These are phyloP conservation scores for Morinoia aosen DNA, from an alignment of 2,888 invertebrate genomes.

Conservation along the genomic window DNA sequence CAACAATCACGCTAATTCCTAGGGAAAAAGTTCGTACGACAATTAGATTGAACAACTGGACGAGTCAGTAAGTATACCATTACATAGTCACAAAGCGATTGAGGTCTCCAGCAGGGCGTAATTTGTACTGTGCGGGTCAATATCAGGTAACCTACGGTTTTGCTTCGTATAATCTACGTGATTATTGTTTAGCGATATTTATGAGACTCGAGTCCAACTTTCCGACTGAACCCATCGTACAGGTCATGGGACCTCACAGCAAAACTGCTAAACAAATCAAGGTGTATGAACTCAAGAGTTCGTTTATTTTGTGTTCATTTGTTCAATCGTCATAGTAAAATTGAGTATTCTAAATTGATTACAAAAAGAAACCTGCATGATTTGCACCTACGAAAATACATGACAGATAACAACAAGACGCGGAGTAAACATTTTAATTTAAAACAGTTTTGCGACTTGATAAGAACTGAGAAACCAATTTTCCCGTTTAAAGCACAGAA, in stretches of 20 bases:
- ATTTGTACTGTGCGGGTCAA: neutral
- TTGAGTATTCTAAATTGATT: neutral
- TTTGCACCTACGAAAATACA: no score
- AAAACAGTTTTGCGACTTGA: neutral
- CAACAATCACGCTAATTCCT: neutral
- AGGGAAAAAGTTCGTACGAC: neutral
- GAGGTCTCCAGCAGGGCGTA: neutral
- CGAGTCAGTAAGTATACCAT: neutral
- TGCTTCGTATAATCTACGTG: neutral
- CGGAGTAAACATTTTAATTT: neutral
- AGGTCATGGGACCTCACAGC: neutral
- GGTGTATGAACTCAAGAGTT: no score
- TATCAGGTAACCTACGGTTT: neutral
- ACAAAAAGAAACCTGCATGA: neutral
- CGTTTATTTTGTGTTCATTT: neutral
- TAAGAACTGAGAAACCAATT: neutral
- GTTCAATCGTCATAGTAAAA: neutral
- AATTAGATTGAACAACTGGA: neutral
- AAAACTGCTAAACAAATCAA: neutral
- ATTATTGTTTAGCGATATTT: neutral
- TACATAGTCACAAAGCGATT: neutral
- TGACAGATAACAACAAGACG: neutral
- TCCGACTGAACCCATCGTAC: neutral
- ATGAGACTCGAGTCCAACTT: neutral
- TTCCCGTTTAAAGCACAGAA: neutral